Evolutionary conservation across 1,140 invertebrate genomes (phyloP), one percentile per base, ranked within the genome.

Genomic region (Ceratina calcarata): DNA sequence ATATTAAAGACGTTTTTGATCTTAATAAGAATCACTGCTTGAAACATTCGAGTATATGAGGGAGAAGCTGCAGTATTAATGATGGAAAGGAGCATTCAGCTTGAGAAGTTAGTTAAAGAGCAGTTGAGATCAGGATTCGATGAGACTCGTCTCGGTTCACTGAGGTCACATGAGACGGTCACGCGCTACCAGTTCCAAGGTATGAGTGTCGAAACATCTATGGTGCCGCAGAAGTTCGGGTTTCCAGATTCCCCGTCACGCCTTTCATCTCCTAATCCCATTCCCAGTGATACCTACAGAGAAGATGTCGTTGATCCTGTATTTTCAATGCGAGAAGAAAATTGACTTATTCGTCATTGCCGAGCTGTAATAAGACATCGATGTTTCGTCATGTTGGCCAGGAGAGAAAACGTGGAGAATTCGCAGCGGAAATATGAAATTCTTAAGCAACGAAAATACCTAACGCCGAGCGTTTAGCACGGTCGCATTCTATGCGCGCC

Each of bases 111-210:
- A 24, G 20, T 60, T 20, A 60, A 72, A 72, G 55, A 83, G 76
- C 18, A 67, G 53, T 49, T n/a, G 58, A 24, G 49, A 81, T 51
- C 6, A 61, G 67, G 70, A 79, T 81, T 78, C 80, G 82, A 88
- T 75, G 87, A 81, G 80, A 62, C 55, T 51, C 71, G 84, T 83
- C 62, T 81, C 82, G 82, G 77, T 87, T 83, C 78, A 61, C 70
- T 70, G 85, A 81, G 84, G 81, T 83, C 83, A 78, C 58, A 81
- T 78, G 65, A 85, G 78, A 85, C 62, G 75, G 87, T 88, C 82
- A 88, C 76, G 86, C 86, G 62, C 82, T 82, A 81, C 68, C 69
- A 83, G 45, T 69, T 83, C 32, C 18, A 73, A 58, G 84, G 80
- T 86, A 87, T 88, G 84, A 57, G 55, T 84, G 68, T 86, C 55